phyloP scores from a whole-genome alignment of 2,113 vertebrate species.

The Galemys pyrenaicus region DNA sequence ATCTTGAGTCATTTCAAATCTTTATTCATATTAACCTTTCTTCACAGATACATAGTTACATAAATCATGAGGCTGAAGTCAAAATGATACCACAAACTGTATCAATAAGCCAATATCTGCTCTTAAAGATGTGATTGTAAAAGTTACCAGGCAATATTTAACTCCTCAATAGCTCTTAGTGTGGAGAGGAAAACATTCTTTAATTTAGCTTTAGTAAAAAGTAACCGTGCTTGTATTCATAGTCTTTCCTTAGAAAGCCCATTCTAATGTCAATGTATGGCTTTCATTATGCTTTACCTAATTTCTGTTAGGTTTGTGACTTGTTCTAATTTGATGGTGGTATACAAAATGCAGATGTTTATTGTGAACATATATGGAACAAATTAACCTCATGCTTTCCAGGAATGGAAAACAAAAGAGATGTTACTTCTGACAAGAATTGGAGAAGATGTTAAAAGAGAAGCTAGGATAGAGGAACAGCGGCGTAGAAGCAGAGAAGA shows the following conservation, averaged over 20 bases:
- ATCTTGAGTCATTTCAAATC: neutral
- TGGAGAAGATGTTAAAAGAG: constrained; percentile 77
- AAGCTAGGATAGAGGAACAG: constrained; percentile 75
- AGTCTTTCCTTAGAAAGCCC: neutral
- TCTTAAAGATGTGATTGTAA: neutral
- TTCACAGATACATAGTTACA: neutral
- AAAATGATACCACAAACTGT: neutral
- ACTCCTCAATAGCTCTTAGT: neutral
- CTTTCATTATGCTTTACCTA: neutral
- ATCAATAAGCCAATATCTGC: neutral
- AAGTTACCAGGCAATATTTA: neutral
- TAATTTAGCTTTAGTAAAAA: neutral
- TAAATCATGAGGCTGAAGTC: neutral
- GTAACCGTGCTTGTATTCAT: neutral
- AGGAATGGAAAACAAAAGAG: constrained; percentile 81
- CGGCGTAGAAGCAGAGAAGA: constrained; percentile 69
- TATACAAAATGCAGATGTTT: neutral
- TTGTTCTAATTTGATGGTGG: neutral
- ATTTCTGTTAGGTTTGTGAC: neutral
- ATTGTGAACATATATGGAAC: neutral
- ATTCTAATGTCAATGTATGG: neutral
- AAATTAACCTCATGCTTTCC: neutral
- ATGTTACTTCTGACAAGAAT: constrained; percentile 79
- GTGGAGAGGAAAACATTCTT: neutral
- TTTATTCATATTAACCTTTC: neutral